Evolutionary conservation across 2,888 invertebrate genomes (phyloP).

Genomic region (Orchestes rusci): DNA sequence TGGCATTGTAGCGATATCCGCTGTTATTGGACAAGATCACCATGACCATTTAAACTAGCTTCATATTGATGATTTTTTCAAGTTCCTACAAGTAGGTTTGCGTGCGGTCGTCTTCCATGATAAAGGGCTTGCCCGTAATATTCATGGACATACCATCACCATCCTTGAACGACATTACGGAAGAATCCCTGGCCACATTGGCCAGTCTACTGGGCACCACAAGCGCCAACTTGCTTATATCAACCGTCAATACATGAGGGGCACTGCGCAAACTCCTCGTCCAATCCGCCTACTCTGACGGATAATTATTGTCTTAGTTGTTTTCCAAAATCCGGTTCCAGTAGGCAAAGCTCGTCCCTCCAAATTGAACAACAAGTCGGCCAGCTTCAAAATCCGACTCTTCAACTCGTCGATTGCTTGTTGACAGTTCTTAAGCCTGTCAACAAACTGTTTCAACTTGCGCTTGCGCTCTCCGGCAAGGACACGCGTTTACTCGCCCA

Average conservation of each 20-base stretch:
- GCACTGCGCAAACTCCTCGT: slow-evolving; percentile 55
- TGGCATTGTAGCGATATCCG: slow-evolving; percentile 72
- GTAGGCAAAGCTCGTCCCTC: slow-evolving; percentile 56
- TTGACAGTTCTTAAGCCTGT: slow-evolving; percentile 49
- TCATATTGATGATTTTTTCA: slow-evolving; percentile 50
- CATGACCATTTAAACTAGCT: slow-evolving; percentile 55
- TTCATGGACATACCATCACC: slow-evolving; percentile 35
- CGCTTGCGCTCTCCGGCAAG: slow-evolving; percentile 59
- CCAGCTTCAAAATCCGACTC: slow-evolving; percentile 66
- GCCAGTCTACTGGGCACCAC: slow-evolving; percentile 43
- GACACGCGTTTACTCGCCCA: slow-evolving; percentile 69
- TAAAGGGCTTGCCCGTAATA: slow-evolving; percentile 1
- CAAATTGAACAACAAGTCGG: slow-evolving; percentile 54
- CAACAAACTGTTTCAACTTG: slow-evolving; percentile 61
- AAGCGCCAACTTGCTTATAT: slow-evolving; percentile 46
- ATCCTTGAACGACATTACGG: slow-evolving; percentile 40
- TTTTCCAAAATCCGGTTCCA: slow-evolving; percentile 43
- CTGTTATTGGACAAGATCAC: slow-evolving; percentile 61
- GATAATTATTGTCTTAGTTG: slow-evolving; percentile 2
- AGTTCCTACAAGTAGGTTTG: slow-evolving; percentile 54
- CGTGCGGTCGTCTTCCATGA: slow-evolving; percentile 49
- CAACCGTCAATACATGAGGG: slow-evolving; percentile 43
- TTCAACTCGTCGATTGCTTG: slow-evolving; percentile 52
- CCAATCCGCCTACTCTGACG: slow-evolving; percentile 63
- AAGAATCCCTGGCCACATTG: slow-evolving; percentile 44